Base-by-base conservation (phyloP, 1,140 invertebrate genomes). In the Helicoverpa zea region DNA sequence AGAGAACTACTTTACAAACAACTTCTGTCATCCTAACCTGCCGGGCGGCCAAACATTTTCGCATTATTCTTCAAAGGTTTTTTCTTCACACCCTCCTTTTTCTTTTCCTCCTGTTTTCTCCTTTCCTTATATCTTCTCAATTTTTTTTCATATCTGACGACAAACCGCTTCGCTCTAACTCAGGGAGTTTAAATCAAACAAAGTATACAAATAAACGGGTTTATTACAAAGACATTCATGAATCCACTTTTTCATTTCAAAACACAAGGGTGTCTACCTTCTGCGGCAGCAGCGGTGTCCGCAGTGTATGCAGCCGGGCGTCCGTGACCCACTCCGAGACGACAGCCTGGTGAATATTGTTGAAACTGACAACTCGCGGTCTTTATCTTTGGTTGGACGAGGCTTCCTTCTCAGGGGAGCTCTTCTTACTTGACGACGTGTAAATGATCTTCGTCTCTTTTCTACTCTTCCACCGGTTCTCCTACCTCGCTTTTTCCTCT, bases 251-350 rank as follows among this genome's bases (percentile, higher is more conserved):
- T 43, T 78, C 49, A 54, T 81, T 47, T 73, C 47, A 63, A 49
- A 80, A 58, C 63, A 70, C n/a, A 49, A 75, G 61, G 52, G 18
- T 54, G 18, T 82, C 88, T 90, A 91, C 91, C 89, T 90, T 89
- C 87, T 86, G 74, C 83, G 79, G 64, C 89, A 91, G 59, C 90
- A 91, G 11, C 89, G 88, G 73, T 91, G 90, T 3, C 90, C 89
- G 58, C 91, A 92, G 49, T 83, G 83, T 14, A 85, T 73, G 74
- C 90, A 91, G 2, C 66, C 63, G 7, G 83, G 85, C 14, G 70
- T 84, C 5, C 68, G 80, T 23, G 77, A 79, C 1, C 82, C 80
- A 13, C 49, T 72, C 18, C 79, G 85, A 0, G 88, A 86, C 7
- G 87, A 86, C 2, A 87, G 63, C 47, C 82, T 83, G 29, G 86